Evolutionary conservation across 1,140 invertebrate genomes (phyloP).

Genomic region (Drosophila aff.): DNA sequence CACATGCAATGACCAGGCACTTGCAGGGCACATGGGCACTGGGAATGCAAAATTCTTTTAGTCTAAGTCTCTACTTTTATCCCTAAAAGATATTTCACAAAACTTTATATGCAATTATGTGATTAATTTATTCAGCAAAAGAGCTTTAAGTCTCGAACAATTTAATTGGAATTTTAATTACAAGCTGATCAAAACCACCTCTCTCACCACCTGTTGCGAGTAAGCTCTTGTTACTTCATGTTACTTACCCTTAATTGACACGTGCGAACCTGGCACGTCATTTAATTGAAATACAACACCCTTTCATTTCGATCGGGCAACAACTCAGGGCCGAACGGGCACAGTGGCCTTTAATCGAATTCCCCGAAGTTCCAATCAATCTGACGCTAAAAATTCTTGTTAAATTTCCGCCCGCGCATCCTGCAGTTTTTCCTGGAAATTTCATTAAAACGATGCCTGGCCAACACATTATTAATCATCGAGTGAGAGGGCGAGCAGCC

Average conservation of each 20-base stretch:
- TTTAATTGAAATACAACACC: slow-evolving; percentile 27
- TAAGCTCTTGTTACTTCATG: not conserved
- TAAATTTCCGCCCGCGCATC: slow-evolving; percentile 40
- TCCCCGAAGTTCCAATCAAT: slow-evolving; percentile 45
- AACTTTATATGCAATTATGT: not conserved
- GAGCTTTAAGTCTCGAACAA: not conserved
- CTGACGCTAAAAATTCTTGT: slow-evolving; percentile 33
- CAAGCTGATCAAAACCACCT: not conserved
- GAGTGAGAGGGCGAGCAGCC: not conserved
- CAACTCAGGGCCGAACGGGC: slow-evolving; percentile 1
- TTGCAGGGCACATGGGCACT: not conserved
- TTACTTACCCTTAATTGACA: slow-evolving; percentile 10
- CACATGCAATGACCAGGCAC: slow-evolving; percentile 8
- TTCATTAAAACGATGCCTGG: slow-evolving; percentile 27
- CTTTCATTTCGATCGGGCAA: slow-evolving; percentile 4
- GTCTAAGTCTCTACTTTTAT: not conserved
- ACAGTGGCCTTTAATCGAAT: slow-evolving; percentile 27
- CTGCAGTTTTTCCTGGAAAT: slow-evolving; percentile 33
- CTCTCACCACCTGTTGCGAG: slow-evolving; percentile 14
- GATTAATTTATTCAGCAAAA: not conserved
- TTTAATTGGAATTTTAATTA: not conserved
- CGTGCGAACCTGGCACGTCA: slow-evolving; percentile 16
- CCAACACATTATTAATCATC: slow-evolving; percentile 32
- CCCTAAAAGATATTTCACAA: not conserved
- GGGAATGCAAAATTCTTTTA: slow-evolving; percentile 10